Conservation (phyloP, 1,140 invertebrate genomes). For the Drosophila simulans region DNA sequence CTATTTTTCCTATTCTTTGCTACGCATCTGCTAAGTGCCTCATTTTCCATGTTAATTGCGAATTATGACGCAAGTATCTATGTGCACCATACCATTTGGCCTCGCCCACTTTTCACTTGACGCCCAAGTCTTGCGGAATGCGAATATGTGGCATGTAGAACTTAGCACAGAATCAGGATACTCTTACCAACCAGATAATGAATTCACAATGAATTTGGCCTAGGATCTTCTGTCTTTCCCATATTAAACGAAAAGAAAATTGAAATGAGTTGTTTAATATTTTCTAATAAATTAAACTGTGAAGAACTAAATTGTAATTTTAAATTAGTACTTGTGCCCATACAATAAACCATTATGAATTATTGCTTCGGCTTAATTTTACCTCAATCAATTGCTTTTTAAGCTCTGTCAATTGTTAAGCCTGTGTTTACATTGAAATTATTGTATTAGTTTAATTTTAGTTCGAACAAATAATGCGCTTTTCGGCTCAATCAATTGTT, state of each 20-base stretch:
- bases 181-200: background rate
- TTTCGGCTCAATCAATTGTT: background rate
- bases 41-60: conserved; percentile 64
- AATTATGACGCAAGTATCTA: conserved; percentile 26
- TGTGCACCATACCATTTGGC: conserved; percentile 15
- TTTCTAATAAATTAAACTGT: too few relatives aligned
- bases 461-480: background rate
- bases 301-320: too few relatives aligned
- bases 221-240: too few relatives aligned
- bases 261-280: too few relatives aligned
- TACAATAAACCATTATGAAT: too few relatives aligned
- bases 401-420: too few relatives aligned
- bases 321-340: too few relatives aligned
- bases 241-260: too few relatives aligned
- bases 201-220: too few relatives aligned
- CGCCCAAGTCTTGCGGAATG: conserved; percentile 11
- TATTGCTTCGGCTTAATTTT: too few relatives aligned
- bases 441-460: background rate
- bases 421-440: too few relatives aligned
- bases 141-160: conserved; percentile 22
- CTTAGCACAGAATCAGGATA: conserved; percentile 6
- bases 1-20: background rate
- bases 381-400: too few relatives aligned
- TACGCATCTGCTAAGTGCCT: conserved; percentile 26
- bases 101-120: conserved; percentile 17